Evolutionary conservation across 2,797 vertebrate genomes (phyloP), one percentile per base, ranked within the genome.

Genomic region (Chloroceryle inda): DNA sequence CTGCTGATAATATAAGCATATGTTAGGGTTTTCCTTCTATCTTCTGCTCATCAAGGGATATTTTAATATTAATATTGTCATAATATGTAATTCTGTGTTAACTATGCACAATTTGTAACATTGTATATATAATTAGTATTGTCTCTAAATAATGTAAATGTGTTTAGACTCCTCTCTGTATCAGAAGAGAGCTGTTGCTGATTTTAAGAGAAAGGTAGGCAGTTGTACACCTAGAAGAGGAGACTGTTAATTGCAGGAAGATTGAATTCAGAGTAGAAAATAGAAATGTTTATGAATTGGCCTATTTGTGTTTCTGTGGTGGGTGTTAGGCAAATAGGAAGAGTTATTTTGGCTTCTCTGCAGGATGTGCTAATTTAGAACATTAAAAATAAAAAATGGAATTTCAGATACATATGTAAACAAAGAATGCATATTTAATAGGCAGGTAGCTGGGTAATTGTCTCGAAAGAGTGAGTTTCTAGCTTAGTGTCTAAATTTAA

Each of bases 331-430:
- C 78, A 89, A 87, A 85, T 76, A 71, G 55, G 67, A 90, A 90
- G 58, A 94, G 68, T 59, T 92, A 77, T 85, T 97, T 93, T 77
- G 67, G 66, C 73, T 88, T 75, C 92, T 95, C 92, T 86, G 91
- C 58, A 63, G 87, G 93, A 74, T 79, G 18, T 89, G 88, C 58
- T 80, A 18, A 86, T 96, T 97, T 93, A 69, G 84, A 90, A 92
- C 68, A 85, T 93, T 87, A 95, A 94, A 96, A 96, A 91, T 89
- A 92, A 93, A 83, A 96, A 96, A 56, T 61, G 68, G 87, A 89
- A 85, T 85, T 96, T 96, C 87, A 74, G 19, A 49, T 92, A 72
- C 49, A 63, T 66, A 29, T 85, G 84, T 95, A 96, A 95, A 74
- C 35, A 88, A 88, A 92, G 81, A 88, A 59, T 81, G 47, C 40